These are phyloP conservation scores for Ormyrus nitidulus DNA, from an alignment of 2,888 invertebrate species.

Conservation along the genomic window DNA sequence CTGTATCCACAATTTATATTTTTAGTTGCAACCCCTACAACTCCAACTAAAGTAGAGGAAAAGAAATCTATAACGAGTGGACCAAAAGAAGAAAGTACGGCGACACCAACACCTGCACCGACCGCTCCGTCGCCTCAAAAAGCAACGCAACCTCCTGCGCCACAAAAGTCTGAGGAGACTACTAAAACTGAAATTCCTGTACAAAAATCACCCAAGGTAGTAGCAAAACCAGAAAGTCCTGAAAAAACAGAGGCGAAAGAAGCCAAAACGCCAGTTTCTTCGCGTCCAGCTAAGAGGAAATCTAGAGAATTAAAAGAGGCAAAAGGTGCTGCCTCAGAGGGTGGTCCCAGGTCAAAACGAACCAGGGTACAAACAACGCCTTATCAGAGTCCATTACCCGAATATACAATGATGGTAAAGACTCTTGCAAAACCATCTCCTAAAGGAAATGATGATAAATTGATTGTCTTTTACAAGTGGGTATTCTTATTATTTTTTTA, in stretches of 20 bases:
- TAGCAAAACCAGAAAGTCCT: conserved; percentile 57
- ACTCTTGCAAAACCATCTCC: conserved; percentile 81
- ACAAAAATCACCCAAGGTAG: conserved; percentile 57
- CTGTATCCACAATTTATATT: conserved; percentile 20
- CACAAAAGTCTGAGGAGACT: conserved; percentile 58
- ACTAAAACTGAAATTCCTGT: conserved; percentile 54
- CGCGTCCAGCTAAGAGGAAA: conserved; percentile 69
- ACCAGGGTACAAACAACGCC: conserved; percentile 84
- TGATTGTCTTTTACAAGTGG: conserved; percentile 91
- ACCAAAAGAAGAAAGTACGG: conserved; percentile 64
- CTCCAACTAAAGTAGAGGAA: conserved; percentile 69
- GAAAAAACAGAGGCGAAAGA: conserved; percentile 49
- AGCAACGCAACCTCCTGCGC: conserved; percentile 20
- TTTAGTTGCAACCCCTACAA: conserved; percentile 59
- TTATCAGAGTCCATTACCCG: conserved; percentile 91
- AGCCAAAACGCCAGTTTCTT: conserved; percentile 49
- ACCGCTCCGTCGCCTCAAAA: conserved; percentile 37
- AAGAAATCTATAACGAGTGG: conserved; percentile 66
- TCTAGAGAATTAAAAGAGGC: conserved; percentile 71
- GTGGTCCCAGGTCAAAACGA: conserved; percentile 77
- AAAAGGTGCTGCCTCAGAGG: conserved; percentile 66
- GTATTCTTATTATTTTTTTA: background rate
- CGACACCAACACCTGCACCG: conserved; percentile 20
- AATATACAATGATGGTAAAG: conserved; percentile 86
- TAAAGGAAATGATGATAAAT: conserved; percentile 84